Evolutionary conservation across 1,140 invertebrate species (phyloP).

Genomic region (Drosophila biarmipes): DNA sequence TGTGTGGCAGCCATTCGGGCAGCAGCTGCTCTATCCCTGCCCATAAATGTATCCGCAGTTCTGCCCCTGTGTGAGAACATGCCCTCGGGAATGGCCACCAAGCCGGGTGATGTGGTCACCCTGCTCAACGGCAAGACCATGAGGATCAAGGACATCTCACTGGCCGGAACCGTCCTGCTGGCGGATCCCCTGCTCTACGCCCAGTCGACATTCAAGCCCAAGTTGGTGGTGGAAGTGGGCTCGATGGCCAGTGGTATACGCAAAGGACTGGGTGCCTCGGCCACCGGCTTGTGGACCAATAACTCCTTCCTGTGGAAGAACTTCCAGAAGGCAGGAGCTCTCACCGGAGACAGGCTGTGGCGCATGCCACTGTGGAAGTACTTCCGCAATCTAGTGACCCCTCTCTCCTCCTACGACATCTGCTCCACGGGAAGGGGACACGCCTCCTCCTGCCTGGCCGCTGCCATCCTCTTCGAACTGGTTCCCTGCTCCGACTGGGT

Average conservation of each 20-base stretch:
- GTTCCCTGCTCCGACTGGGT: constrained; percentile 87
- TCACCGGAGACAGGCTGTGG: constrained; percentile 95
- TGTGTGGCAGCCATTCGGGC: constrained; percentile 73
- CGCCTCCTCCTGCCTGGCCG: constrained; percentile 87
- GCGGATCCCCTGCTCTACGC: constrained; percentile 95
- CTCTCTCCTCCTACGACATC: constrained; percentile 85
- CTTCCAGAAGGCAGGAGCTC: constrained; percentile 87
- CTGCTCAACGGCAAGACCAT: constrained; percentile 95
- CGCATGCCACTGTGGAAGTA: constrained; percentile 93
- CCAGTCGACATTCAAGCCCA: constrained; percentile 86
- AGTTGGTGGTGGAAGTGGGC: constrained; percentile 90
- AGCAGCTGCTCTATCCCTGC: constrained; percentile 84
- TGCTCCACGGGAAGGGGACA: constrained; percentile 86
- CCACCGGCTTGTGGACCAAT: constrained; percentile 92
- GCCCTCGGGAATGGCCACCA: constrained; percentile 91
- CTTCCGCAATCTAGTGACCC: constrained; percentile 89
- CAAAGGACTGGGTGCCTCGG: constrained; percentile 88
- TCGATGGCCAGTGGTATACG: constrained; percentile 85
- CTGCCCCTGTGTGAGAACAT: constrained; percentile 95
- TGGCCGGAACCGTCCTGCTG: constrained; percentile 93
- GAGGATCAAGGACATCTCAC: constrained; percentile 92
- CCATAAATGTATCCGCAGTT: constrained; percentile 90
- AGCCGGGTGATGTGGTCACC: constrained; percentile 93
- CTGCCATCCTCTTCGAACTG: constrained; percentile 87
- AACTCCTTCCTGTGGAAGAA: constrained; percentile 87